Conservation (phyloP, 2,888 invertebrate species). For the Mactromeris polynyma region DNA sequence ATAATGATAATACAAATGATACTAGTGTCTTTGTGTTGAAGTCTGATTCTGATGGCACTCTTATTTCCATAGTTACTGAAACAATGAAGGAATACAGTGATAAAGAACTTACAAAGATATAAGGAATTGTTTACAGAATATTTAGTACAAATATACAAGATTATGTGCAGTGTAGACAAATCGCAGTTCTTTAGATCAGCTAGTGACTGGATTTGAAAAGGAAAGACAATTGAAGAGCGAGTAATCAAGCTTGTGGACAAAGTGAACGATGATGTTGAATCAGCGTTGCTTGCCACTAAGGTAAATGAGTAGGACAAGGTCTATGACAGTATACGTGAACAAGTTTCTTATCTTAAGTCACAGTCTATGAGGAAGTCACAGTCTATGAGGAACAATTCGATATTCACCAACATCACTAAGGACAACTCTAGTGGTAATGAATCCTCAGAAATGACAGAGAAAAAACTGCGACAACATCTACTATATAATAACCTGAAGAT, state of each 20-base stretch:
- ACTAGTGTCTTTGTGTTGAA: not conserved
- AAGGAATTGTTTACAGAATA: not conserved
- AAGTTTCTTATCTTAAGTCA: not conserved
- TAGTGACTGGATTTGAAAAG: not conserved
- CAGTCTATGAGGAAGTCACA: not conserved
- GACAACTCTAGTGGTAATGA: conserved; percentile 22
- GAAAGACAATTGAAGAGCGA: not conserved
- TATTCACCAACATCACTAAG: not conserved
- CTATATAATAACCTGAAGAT: too few relatives aligned
- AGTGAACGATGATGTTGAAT: not conserved
- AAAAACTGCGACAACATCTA: not conserved
- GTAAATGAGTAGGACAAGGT: not conserved
- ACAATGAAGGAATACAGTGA: not conserved
- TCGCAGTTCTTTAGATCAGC: not conserved
- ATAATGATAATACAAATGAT: not conserved
- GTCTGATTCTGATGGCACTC: not conserved
- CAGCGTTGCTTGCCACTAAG: not conserved
- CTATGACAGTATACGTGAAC: not conserved
- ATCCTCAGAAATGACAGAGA: not conserved
- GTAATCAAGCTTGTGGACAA: not conserved
- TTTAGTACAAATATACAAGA: not conserved
- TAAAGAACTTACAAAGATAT: not conserved
- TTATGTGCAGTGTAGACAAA: not conserved
- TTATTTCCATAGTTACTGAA: not conserved
- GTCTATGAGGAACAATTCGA: conserved; percentile 12